A percentile compares a stretch with the other conserved stretches of the same genome.
phyloP scores from a whole-genome alignment of 2,113 vertebrate species.

The Vidua macroura region DNA sequence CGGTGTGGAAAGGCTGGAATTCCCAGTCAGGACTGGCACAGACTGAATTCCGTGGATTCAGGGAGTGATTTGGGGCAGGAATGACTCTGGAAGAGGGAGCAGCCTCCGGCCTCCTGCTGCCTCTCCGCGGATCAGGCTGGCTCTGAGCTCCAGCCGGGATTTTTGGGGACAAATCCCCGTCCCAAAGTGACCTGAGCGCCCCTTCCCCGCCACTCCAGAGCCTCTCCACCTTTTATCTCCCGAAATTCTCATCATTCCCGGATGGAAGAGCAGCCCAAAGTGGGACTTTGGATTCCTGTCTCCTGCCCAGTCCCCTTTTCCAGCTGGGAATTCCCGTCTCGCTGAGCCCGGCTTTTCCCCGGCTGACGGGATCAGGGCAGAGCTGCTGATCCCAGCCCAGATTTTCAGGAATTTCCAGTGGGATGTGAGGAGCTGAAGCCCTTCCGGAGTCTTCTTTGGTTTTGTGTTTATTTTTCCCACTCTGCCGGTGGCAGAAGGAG shows the following conservation, averaged over 20 bases:
- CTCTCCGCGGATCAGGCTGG: background rate
- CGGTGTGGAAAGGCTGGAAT: conserved; percentile 16
- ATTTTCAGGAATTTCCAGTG: background rate
- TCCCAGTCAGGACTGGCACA: conserved; percentile 61
- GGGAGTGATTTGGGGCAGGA: conserved; percentile 29
- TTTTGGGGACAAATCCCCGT: background rate
- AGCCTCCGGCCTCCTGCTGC: background rate
- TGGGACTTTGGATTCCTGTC: background rate
- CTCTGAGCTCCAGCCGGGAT: background rate
- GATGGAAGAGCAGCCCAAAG: conserved; percentile 1
- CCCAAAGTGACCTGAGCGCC: background rate
- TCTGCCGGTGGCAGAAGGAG: background rate
- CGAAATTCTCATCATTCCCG: background rate
- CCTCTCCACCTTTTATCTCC: background rate
- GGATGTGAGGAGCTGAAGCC: background rate
- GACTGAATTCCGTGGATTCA: conserved; percentile 55
- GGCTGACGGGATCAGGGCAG: background rate
- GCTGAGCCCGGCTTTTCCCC: background rate
- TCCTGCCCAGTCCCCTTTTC: background rate
- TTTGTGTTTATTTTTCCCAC: background rate
- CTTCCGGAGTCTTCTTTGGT: background rate
- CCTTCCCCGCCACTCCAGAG: background rate
- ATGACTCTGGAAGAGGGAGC: conserved; percentile 46
- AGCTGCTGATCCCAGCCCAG: background rate
- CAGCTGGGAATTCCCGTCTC: background rate